Evolutionary conservation across 2,113 vertebrate genomes (phyloP).

Genomic region (Hipposideros armiger): DNA sequence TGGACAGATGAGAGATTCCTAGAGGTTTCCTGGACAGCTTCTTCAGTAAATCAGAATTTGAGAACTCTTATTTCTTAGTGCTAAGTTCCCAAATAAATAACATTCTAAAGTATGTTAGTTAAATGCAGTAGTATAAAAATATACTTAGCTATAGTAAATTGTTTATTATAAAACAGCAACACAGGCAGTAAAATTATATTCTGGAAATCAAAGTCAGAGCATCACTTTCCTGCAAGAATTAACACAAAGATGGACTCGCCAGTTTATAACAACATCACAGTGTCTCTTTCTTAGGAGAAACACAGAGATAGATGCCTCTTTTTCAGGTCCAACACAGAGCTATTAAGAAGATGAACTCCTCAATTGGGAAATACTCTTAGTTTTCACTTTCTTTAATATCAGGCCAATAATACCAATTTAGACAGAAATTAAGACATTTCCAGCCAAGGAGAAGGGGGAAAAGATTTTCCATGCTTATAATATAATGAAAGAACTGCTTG

Average conservation of each 20-base stretch:
- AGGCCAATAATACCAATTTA: background rate
- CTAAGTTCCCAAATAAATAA: conserved; percentile 21
- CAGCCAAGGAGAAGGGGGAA: background rate
- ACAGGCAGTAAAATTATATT: background rate
- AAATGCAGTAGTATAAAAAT: background rate
- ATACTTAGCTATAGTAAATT: background rate
- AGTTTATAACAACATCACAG: background rate
- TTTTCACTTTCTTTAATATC: background rate
- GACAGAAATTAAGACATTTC: background rate
- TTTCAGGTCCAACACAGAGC: background rate
- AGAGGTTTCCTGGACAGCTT: background rate
- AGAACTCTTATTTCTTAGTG: background rate
- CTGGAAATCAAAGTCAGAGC: background rate
- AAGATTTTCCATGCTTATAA: background rate
- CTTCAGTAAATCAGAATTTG: background rate
- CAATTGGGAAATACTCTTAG: background rate
- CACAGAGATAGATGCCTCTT: background rate
- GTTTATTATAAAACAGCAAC: background rate
- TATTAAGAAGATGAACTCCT: background rate
- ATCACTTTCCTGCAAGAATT: background rate
- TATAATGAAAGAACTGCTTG: background rate
- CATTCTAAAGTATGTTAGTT: background rate
- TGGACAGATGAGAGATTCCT: background rate
- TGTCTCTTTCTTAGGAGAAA: background rate
- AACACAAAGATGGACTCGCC: background rate